Base-by-base conservation (phyloP, 2,888 invertebrate genomes). In the Priocnemis perturbator region DNA sequence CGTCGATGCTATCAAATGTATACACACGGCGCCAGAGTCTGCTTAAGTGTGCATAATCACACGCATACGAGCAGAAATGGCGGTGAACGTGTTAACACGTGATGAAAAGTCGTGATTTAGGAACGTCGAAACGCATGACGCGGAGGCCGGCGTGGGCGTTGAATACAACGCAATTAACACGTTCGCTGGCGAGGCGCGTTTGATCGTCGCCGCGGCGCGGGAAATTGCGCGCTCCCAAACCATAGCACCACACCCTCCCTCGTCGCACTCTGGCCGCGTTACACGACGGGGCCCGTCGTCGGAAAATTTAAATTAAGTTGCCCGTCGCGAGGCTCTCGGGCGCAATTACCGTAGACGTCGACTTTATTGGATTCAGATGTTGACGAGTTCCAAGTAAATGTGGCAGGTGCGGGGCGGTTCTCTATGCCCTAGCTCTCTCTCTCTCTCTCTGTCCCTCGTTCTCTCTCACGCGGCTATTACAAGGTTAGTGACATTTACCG, bases 401-500 rank as follows among this genome's bases (percentile, higher is more conserved):
- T 26, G 61, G 60, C 64, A 71, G 67, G 67, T 71, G 66, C 63
- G 7, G 11, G 1, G 26, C 26, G 3, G 26, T 26, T 26, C 37
- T 37, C 37, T 3, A 26, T 26, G 26, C 5, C n/a, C n/a, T n/a
- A n/a, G n/a, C 26, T 26, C 26, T 26, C 26, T 17, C 47, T 47
- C 47, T 47, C 47, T 47, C n/a, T 47, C 47, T 47, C 47, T 47
- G 4, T 47, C 47, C 11, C 47, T 50, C 50, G 5, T 9, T 63
- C 47, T 47, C 64, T 57, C 37, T 55, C 48, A 47, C 26, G 47
- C 26, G 20, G 37, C 53, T 63, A 62, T 62, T 59, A 55, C 78
- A 78, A 78, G 77, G 77, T 78, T 78, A 77, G 64, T 78, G 75
- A 77, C 78, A 78, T 77, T 77, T 74, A 52, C 60, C 53, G 60